A percentile compares a stretch with the other conserved stretches of the same genome.
Conservation (phyloP, 2,888 invertebrate genomes). For the Brachylomia viminalis region DNA sequence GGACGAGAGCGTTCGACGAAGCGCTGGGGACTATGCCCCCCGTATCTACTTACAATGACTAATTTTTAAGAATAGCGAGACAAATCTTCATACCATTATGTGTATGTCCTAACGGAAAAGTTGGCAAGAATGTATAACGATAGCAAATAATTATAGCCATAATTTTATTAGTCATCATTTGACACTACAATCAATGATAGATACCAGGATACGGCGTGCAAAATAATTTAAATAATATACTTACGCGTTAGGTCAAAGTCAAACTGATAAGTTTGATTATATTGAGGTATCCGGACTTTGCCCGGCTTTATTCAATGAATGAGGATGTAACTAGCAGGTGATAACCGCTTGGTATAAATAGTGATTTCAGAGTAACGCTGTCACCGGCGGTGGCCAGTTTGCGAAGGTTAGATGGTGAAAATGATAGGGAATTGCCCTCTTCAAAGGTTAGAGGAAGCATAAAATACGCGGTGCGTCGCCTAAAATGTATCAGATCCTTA, state of each 20-base stretch:
- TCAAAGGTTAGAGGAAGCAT: conserved; percentile 46
- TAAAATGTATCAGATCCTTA: conserved; percentile 31
- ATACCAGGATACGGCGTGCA: conserved; percentile 23
- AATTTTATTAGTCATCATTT: conserved; percentile 15
- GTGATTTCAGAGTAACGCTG: conserved; percentile 26
- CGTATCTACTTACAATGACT: conserved; percentile 70
- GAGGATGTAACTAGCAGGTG: conserved; percentile 47
- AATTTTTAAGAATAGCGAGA: conserved; percentile 73
- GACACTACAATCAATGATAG: conserved; percentile 25
- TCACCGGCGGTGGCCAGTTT: conserved; percentile 22
- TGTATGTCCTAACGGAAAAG: conserved; percentile 48
- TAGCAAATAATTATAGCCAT: conserved; percentile 21
- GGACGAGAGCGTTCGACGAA: conserved; percentile 49
- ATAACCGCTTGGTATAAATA: conserved; percentile 41
- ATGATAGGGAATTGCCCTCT: conserved; percentile 45
- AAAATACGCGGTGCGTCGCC: conserved; percentile 31
- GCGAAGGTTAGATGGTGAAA: conserved; percentile 47
- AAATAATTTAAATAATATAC: conserved; percentile 15
- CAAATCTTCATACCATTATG: conserved; percentile 49
- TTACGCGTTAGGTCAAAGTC: conserved; percentile 17
- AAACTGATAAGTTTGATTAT: conserved; percentile 26
- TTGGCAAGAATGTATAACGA: conserved; percentile 60
- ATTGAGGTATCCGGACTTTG: conserved; percentile 51
- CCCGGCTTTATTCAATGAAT: conserved; percentile 12
- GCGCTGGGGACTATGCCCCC: conserved; percentile 78